phyloP scores from a whole-genome alignment of 2,888 invertebrate genomes.

The Sisyra nigra region DNA sequence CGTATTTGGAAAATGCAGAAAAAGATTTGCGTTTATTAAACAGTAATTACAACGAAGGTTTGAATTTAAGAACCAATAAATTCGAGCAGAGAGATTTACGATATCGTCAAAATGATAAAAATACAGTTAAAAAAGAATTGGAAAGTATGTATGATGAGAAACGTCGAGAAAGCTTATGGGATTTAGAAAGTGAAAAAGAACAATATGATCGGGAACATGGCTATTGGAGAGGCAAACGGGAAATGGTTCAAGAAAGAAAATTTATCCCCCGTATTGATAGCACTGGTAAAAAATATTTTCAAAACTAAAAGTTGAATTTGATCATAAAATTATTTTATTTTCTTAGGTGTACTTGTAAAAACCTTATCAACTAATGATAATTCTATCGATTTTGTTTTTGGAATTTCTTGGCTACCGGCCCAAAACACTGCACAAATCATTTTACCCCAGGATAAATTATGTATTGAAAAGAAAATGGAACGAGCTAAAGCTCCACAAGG shows the following conservation, averaged over 20 bases:
- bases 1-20: constrained; percentile 25
- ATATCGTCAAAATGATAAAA: constrained; percentile 20
- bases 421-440: constrained; percentile 36
- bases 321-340: not conserved
- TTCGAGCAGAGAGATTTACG: constrained; percentile 26
- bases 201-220: constrained; percentile 27
- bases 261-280: constrained; percentile 23
- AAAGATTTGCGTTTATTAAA: constrained; percentile 15
- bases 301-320: not conserved
- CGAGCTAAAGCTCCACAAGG: constrained; percentile 19
- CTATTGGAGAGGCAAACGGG: constrained; percentile 21
- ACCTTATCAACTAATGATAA: constrained; percentile 16
- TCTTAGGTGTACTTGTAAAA: constrained; percentile 19
- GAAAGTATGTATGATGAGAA: constrained; percentile 17
- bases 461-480: constrained; percentile 7
- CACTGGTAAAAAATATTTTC: constrained; percentile 20
- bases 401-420: constrained; percentile 58
- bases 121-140: constrained; percentile 21
- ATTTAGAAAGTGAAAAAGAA: constrained; percentile 38
- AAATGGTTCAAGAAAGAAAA: constrained; percentile 13
- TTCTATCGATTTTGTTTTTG: constrained; percentile 47
- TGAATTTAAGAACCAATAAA: constrained; percentile 18
- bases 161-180: constrained; percentile 29
- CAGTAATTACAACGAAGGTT: not conserved
- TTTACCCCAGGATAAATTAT: constrained; percentile 26